Conservation (phyloP, 1,140 invertebrate genomes). For the Drosophila neocordata region DNA sequence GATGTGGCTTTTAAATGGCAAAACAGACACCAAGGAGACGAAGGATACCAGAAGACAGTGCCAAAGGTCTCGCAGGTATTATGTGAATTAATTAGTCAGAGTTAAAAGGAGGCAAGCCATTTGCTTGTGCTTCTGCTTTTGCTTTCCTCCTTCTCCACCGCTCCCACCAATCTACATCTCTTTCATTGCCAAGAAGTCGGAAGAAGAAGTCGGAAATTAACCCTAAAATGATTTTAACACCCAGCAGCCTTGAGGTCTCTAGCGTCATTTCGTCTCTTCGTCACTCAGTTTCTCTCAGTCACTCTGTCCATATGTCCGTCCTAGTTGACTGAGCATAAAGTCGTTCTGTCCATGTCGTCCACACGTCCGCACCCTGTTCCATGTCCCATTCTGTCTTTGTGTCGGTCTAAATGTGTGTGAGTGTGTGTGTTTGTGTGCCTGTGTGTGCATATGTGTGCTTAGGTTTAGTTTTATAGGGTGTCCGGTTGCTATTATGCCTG, state of each 20-base stretch:
- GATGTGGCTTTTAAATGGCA: constrained; percentile 40
- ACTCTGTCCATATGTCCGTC: constrained; percentile 6
- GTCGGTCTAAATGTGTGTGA: constrained; percentile 10
- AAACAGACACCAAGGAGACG: constrained; percentile 1
- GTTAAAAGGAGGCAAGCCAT: background rate
- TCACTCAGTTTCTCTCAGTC: background rate
- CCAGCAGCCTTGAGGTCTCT: constrained; percentile 32
- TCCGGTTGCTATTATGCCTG: constrained; percentile 60
- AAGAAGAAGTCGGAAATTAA: constrained; percentile 66
- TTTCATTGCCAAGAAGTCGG: constrained; percentile 42
- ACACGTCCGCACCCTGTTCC: background rate
- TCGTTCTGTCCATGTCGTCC: constrained; percentile 37
- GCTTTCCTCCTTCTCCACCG: no score
- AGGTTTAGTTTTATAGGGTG: constrained; percentile 72
- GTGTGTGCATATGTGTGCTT: constrained; percentile 15
- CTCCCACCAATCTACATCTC: constrained; percentile 6
- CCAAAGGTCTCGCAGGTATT: constrained; percentile 60
- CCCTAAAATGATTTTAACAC: constrained; percentile 75
- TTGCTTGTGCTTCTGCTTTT: no score
- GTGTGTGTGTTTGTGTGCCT: constrained; percentile 40
- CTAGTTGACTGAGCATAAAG: constrained; percentile 53
- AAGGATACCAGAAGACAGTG: constrained; percentile 1
- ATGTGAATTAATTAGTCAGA: constrained; percentile 72
- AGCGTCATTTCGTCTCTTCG: constrained; percentile 43
- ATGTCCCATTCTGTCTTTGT: constrained; percentile 23